Conservation (phyloP, 2,113 vertebrate species). For the Spermophilus dauricus region DNA sequence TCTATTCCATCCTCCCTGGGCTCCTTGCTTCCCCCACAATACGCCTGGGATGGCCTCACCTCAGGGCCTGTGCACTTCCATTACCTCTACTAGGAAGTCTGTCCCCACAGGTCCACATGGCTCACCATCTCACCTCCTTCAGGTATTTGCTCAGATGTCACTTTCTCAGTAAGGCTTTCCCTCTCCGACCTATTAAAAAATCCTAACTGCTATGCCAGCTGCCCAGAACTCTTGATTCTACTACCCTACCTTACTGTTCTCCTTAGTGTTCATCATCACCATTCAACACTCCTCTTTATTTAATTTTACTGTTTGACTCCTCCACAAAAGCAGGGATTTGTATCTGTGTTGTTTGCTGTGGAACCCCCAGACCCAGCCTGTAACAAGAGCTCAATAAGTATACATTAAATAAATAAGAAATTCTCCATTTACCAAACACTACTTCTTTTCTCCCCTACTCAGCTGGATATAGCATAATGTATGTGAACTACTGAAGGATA, state of each 20-base stretch:
- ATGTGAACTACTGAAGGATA: background rate
- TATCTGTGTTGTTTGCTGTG: background rate
- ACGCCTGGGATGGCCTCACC: background rate
- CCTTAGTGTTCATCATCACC: background rate
- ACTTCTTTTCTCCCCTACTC: conserved; percentile 26
- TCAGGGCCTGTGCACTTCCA: background rate
- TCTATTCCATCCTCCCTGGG: background rate
- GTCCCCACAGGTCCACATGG: background rate
- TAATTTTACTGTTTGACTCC: background rate
- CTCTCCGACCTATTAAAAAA: background rate
- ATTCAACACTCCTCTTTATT: background rate
- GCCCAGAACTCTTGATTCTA: background rate
- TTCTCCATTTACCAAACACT: background rate
- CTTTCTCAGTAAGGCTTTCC: background rate
- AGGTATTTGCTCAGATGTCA: background rate
- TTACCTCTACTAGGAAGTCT: background rate
- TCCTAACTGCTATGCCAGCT: background rate
- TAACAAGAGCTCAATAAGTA: background rate
- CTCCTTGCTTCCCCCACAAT: background rate
- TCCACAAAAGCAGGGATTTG: background rate
- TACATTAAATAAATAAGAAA: background rate
- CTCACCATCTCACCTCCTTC: background rate
- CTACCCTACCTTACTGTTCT: background rate
- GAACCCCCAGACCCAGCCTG: background rate
- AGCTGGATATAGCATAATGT: background rate